Conservation (phyloP, 2,888 invertebrate genomes). For the Embidobia sp. region DNA sequence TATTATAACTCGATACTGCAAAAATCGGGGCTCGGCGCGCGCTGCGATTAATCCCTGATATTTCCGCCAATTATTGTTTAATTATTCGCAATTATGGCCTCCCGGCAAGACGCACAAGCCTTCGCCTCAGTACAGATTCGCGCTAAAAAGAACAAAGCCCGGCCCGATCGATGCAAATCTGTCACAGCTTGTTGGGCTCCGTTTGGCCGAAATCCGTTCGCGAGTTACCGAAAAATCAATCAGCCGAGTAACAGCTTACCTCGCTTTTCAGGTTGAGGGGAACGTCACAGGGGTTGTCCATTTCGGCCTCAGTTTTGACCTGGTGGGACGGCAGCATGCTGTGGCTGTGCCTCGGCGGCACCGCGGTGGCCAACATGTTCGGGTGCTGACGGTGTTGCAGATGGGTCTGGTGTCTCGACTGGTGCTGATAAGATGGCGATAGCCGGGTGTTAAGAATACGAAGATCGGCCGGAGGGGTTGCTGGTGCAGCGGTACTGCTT, state of each 20-base stretch:
- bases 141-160: neutral
- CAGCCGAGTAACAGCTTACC: no score
- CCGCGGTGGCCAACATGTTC: conserved; percentile 80
- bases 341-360: conserved; percentile 79
- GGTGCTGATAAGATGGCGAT: conserved; percentile 77
- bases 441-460: conserved; percentile 81
- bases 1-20: conserved; percentile 27
- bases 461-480: conserved; percentile 82
- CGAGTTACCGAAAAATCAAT: no score
- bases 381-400: conserved; percentile 75
- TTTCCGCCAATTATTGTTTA: conserved; percentile 41
- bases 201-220: no score
- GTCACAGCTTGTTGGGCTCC: neutral
- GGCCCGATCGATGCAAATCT: neutral
- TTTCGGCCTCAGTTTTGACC: conserved; percentile 77
- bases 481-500: conserved; percentile 84
- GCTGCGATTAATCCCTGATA: conserved; percentile 29
- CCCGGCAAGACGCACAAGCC: conserved; percentile 4
- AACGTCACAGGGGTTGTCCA: conserved; percentile 79
- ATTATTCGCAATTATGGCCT: conserved; percentile 39
- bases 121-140: conserved; percentile 3
- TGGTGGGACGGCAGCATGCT: conserved; percentile 78
- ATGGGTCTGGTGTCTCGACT: conserved; percentile 77
- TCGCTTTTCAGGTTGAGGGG: conserved; percentile 81
- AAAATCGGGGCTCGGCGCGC: no score